Evolutionary conservation across 2,888 invertebrate genomes (phyloP), one percentile per base, ranked within the genome.

Genomic region (Notocelia uddmanniana): DNA sequence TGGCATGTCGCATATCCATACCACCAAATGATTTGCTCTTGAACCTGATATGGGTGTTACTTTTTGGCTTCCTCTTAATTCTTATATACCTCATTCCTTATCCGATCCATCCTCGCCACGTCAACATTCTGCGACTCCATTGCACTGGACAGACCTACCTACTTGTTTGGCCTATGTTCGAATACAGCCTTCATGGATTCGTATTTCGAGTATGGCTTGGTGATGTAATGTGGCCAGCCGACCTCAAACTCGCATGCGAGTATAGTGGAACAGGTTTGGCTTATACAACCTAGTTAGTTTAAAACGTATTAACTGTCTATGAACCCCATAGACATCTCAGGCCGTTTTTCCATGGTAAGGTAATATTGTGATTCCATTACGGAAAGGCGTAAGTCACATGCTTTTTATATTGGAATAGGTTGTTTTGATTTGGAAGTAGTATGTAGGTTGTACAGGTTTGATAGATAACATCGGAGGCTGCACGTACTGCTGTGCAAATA

Each of bases 171-270:
- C 23, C n/a, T 23, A 52, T 13, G 75, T 78, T 74, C 69, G 59
- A 67, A 73, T 74, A 72, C 62, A 73, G 60, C 76, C 76, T 70
- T 76, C 70, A 59, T 52, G 67, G 59, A 66, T 72, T 69, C 62
- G 68, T 69, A 75, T 66, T 62, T 73, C 70, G 52, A 67, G 59
- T 67, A 72, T 55, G 52, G 50, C 79, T 69, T 76, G 78, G 75
- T 89, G 89, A 88, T 83, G 88, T 88, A 87, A 88, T 83, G 71
- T 77, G 73, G 75, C 80, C 80, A 75, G 78, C 76, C 81, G 89
- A 89, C 86, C 87, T 89, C 86, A 79, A 77, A 74, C 62, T 66
- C 74, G 66, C 75, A 80, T 81, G 76, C 80, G 79, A 81, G 83
- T 85, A 83, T 84, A 78, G 59, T 69, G 66, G 60, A 76, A 77